Conservation (phyloP, 1,140 invertebrate genomes). For the Stenopsyche tienmushanensis region DNA sequence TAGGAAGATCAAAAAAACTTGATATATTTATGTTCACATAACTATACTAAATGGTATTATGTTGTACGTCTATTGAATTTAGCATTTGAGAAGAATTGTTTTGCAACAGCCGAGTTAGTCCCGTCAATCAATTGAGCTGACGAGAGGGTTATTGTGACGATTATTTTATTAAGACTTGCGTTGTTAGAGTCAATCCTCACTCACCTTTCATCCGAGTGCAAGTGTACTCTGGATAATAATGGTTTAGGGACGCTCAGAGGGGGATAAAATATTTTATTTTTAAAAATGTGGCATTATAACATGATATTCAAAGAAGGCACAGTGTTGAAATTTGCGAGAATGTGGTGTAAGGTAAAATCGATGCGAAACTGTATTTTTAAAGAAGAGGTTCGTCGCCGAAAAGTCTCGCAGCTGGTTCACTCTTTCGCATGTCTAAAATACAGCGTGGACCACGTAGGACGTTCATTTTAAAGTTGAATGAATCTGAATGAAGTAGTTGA, state of each 20-base stretch:
- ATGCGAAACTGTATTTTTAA: neutral
- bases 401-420: too few species aligned
- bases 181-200: constrained; percentile 7
- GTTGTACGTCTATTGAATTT: constrained; percentile 2
- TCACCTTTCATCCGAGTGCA: constrained; percentile 15
- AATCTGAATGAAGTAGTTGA: too few species aligned
- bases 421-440: too few species aligned
- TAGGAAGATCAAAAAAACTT: too few species aligned
- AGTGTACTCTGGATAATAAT: constrained; percentile 6
- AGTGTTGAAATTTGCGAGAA: neutral
- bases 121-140: constrained; percentile 30
- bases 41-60: neutral
- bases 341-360: neutral
- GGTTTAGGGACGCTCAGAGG: too few species aligned
- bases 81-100: constrained; percentile 17
- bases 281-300: too few species aligned
- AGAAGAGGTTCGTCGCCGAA: too few species aligned
- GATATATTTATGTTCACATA: neutral
- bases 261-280: too few species aligned
- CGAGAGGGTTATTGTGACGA: constrained; percentile 36
- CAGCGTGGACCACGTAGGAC: too few species aligned
- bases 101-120: constrained; percentile 14
- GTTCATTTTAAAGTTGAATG: too few species aligned
- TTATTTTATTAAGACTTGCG: constrained; percentile 36
- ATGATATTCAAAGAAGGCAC: neutral